Evolutionary conservation across 2,888 invertebrate species (phyloP), one percentile per base, ranked within the genome.

Genomic region (Ramazzottius varieornatus): DNA sequence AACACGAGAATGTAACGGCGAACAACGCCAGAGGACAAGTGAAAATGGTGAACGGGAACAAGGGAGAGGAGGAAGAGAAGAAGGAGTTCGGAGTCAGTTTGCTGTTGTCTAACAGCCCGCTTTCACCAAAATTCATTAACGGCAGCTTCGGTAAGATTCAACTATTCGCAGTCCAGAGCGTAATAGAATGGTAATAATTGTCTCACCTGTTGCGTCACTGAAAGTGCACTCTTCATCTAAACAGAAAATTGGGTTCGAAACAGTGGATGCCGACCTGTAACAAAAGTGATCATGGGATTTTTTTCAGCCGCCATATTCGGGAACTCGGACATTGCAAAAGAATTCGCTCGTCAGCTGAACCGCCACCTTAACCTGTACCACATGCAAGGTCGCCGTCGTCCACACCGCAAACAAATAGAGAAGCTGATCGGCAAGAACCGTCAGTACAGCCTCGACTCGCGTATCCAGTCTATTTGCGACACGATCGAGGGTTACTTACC

Each of bases 71-170:
- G 8, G 32, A 85, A 72, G 81, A 83, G 70, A 88, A 86, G 73
- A 86, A 86, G 65, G 84, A 87, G 46, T 94, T 92, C 72, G 93
- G 93, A 46, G 88, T 93, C 63, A 92, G 92, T 72, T 81, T 94
- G 1, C 81, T 94, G 32, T 79, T 94, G 64, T 88, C 92, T 65
- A 94, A 94, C 76, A 88, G 89, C 1, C 93, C 93, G 1, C 88
- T 89, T 85, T 91, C 91, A 2, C 94, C 94, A 0, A 94, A 93
- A 79, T 86, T 94, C 65, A 89, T 76, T 65, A 75, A 76, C 68
- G 75, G 75, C 16, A 75, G 75, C 66, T 76, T 75, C 66, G 75
- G 54, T 54, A 54, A 74, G 1, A 75, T n/a, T n/a, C n/a, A n/a
- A n/a, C n/a, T n/a, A n/a, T n/a, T n/a, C n/a, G n/a, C n/a, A n/a